Evolutionary conservation across 2,888 invertebrate genomes (phyloP).

Genomic region (Apodemia mormo): DNA sequence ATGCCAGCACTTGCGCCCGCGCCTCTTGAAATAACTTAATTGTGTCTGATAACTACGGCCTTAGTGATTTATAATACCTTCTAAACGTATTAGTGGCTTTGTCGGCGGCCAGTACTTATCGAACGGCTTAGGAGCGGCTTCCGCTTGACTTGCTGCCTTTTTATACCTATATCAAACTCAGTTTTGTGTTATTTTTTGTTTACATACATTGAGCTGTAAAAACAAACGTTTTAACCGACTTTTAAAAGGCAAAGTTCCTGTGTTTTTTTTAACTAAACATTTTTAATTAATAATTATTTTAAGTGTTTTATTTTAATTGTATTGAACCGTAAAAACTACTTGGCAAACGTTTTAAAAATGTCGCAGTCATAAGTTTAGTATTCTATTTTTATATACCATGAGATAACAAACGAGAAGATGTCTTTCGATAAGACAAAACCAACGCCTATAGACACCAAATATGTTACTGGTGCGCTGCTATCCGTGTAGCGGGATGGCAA

Average conservation of each 20-base stretch:
- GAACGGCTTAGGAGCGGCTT: conserved; percentile 58
- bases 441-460: too few species aligned
- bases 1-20: conserved; percentile 36
- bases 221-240: conserved; percentile 25
- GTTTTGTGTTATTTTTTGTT: conserved; percentile 39
- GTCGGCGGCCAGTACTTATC: conserved; percentile 70
- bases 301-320: too few species aligned
- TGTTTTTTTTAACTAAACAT: too few species aligned
- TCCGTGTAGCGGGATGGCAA: too few species aligned
- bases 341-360: too few species aligned
- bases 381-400: too few species aligned
- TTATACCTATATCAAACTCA: conserved; percentile 34
- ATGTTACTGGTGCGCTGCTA: too few species aligned
- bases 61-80: conserved; percentile 72
- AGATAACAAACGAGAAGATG: too few species aligned
- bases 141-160: conserved; percentile 56
- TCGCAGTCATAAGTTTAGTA: too few species aligned
- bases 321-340: too few species aligned
- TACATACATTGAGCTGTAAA: conserved; percentile 38
- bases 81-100: conserved; percentile 71
- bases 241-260: background rate
- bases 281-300: too few species aligned
- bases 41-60: conserved; percentile 67
- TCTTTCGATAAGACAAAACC: too few species aligned
- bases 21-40: conserved; percentile 66